Conservation (phyloP, 2,888 invertebrate genomes). For the Augochlorella aurata region DNA sequence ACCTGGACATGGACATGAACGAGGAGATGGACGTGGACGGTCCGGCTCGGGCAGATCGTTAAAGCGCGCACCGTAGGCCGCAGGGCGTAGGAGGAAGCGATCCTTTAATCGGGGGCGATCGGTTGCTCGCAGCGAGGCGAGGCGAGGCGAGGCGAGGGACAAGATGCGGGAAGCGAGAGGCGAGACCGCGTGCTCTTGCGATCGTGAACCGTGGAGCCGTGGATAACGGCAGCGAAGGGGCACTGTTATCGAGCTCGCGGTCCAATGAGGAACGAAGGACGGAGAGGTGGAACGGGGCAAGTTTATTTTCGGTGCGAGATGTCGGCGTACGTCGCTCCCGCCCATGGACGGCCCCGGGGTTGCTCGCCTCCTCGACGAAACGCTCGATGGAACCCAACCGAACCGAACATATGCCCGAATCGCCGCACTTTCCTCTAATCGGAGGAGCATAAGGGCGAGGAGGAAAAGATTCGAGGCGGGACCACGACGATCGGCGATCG, state of each 20-base stretch:
- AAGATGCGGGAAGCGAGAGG: too few species aligned
- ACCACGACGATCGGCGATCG: too few species aligned
- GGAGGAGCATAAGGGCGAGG: too few species aligned
- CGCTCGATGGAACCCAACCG: slow-evolving; percentile 2
- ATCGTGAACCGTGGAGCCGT: not conserved
- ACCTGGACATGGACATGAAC: not conserved
- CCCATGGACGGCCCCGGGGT: slow-evolving; percentile 49
- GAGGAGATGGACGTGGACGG: not conserved
- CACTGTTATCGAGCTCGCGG: slow-evolving; percentile 29
- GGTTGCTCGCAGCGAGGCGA: not conserved
- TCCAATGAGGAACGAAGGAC: slow-evolving; percentile 48
- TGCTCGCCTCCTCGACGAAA: slow-evolving; percentile 36
- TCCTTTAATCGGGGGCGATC: not conserved
- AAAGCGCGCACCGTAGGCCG: not conserved
- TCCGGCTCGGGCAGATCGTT: not conserved
- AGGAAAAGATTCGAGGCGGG: not conserved
- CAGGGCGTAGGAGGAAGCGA: not conserved
- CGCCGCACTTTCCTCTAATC: not conserved
- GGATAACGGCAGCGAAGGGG: slow-evolving; percentile 23
- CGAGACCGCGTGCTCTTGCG: not conserved
- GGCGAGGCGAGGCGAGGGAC: too few species aligned
- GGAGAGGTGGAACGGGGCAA: slow-evolving; percentile 68
- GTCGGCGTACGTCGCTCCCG: slow-evolving; percentile 67
- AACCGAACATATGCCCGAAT: not conserved
- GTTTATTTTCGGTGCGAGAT: slow-evolving; percentile 78